A percentile compares a stretch with the other conserved stretches of the same genome.
Conservation (phyloP, 2,113 vertebrate species). For the Kryptolebias marmoratus region DNA sequence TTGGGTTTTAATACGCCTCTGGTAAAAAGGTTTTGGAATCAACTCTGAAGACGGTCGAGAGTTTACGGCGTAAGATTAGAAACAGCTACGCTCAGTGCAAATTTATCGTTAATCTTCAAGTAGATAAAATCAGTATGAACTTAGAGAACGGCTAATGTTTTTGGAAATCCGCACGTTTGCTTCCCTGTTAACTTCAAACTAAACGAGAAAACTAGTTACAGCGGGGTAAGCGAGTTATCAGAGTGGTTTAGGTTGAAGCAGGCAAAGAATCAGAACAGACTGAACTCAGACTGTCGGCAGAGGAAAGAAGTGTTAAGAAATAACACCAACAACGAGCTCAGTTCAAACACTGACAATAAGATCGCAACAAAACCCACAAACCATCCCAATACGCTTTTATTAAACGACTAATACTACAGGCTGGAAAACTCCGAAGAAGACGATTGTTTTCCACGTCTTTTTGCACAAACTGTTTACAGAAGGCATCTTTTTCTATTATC, state of each 20-base stretch:
- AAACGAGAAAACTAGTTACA: not conserved
- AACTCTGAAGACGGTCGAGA: not conserved
- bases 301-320: no score
- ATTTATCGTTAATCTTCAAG: constrained; percentile 13
- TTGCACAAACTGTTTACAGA: no score
- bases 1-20: not conserved
- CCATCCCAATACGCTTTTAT: not conserved
- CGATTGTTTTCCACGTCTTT: no score
- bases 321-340: not conserved
- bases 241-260: not conserved
- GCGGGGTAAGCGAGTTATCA: not conserved
- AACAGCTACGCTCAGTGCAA: no score
- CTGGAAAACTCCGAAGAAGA: not conserved
- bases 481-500: no score
- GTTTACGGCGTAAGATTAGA: not conserved
- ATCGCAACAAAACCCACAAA: not conserved
- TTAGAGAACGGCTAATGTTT: constrained; percentile 8
- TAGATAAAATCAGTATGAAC: constrained; percentile 1
- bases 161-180: constrained; percentile 10
- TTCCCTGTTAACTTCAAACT: not conserved
- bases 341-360: not conserved
- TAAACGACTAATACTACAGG: not conserved
- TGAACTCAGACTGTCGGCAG: not conserved
- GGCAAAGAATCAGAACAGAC: not conserved
- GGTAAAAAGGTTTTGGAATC: not conserved